phyloP scores from a whole-genome alignment of 1,140 invertebrate genomes.

The Bombus superbus region DNA sequence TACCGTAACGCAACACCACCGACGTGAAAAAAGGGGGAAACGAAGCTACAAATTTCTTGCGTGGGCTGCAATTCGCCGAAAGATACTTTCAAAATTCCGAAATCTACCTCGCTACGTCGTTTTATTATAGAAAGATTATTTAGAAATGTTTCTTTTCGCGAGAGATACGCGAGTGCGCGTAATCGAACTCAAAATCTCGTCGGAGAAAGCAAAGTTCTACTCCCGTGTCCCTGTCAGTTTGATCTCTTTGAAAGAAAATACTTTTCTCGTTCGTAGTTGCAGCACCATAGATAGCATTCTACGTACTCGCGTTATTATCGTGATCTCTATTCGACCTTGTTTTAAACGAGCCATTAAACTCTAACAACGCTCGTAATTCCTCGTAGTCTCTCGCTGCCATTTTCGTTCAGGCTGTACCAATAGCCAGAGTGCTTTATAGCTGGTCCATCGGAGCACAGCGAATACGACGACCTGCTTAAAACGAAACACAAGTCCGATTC shows the following conservation, averaged over 20 bases:
- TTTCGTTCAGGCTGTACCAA: constrained; percentile 20
- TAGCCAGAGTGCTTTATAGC: constrained; percentile 10
- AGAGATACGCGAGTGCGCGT: no score
- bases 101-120: no score
- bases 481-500: constrained; percentile 16
- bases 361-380: background rate
- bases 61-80: background rate
- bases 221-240: no score
- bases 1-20: background rate
- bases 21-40: background rate
- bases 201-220: no score
- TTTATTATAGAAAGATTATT: no score
- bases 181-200: no score
- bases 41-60: background rate
- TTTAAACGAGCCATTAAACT: constrained; percentile 7
- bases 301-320: background rate
- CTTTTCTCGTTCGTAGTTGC: no score
- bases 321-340: background rate
- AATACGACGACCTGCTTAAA: background rate
- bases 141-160: no score
- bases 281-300: no score
- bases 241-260: no score
- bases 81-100: background rate
- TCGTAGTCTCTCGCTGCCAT: constrained; percentile 11
- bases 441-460: background rate